Evolutionary conservation across 53 echinoderm and acorn worm species (phyloP).

Genomic region (Zoroaster sp.): DNA sequence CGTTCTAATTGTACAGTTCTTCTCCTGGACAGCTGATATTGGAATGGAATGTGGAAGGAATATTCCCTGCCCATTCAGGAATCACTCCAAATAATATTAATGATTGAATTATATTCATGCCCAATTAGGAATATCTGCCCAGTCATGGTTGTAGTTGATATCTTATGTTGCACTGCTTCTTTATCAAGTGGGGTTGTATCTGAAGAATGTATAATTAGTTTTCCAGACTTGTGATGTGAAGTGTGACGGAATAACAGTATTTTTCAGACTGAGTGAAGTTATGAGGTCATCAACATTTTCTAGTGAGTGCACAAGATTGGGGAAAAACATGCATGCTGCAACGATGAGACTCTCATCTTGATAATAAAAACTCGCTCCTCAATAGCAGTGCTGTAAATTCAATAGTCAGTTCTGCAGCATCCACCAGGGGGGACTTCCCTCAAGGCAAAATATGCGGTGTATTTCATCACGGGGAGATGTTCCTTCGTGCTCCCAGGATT

Average conservation of each 20-base stretch:
- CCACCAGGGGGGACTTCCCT: neutral
- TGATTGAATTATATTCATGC: neutral
- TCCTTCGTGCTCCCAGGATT: neutral
- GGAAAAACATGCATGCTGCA: no score
- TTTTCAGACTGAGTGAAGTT: no score
- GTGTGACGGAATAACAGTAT: no score
- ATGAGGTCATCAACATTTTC: no score
- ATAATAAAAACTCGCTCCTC: neutral
- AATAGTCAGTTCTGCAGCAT: neutral
- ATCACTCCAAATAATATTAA: neutral
- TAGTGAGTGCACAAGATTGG: no score
- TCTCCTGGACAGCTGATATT: neutral
- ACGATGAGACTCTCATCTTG: no score
- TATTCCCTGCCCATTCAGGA: neutral
- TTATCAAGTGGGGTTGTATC: no score
- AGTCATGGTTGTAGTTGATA: no score
- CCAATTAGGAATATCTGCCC: neutral
- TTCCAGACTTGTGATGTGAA: no score
- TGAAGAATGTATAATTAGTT: no score
- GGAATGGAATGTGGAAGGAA: neutral
- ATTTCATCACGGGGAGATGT: neutral
- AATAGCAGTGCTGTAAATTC: neutral
- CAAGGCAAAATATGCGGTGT: neutral
- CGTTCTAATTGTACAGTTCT: neutral
- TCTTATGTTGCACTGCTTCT: no score